Conservation (phyloP, 2,797 vertebrate genomes). For the Ibycter americanus region DNA sequence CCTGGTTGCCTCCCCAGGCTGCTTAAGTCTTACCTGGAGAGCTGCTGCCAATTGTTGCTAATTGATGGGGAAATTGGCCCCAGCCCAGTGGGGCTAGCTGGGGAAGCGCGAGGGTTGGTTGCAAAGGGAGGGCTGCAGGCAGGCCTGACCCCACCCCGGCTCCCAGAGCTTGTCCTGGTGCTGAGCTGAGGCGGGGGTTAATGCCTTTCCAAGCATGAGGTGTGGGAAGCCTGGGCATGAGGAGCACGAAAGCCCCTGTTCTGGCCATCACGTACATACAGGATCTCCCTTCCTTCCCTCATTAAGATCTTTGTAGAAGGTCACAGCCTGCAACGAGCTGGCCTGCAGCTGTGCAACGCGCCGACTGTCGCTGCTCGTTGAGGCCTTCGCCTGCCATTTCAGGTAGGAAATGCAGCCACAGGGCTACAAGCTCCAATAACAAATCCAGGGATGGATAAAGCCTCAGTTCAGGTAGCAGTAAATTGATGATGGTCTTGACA, state of each 20-base stretch:
- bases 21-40: not conserved
- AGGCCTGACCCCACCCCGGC: fast-evolving
- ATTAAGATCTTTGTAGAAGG: fast-evolving
- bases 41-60: not conserved
- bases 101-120: fast-evolving
- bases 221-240: fast-evolving
- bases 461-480: not conserved
- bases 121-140: not conserved
- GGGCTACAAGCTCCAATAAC: not conserved
- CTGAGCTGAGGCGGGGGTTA: not conserved
- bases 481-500: not conserved
- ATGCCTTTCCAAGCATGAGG: fast-evolving
- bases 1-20: fast-evolving
- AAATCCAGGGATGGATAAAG: too few species aligned
- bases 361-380: fast-evolving
- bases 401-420: fast-evolving
- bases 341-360: not conserved
- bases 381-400: fast-evolving
- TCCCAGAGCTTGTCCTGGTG: too few species aligned
- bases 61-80: not conserved
- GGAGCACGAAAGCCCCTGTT: not conserved
- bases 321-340: fast-evolving
- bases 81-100: not conserved
- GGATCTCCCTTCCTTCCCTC: too few species aligned
- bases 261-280: fast-evolving